Evolutionary conservation across 2,888 invertebrate species (phyloP).

Genomic region (Stratiomys singularior): DNA sequence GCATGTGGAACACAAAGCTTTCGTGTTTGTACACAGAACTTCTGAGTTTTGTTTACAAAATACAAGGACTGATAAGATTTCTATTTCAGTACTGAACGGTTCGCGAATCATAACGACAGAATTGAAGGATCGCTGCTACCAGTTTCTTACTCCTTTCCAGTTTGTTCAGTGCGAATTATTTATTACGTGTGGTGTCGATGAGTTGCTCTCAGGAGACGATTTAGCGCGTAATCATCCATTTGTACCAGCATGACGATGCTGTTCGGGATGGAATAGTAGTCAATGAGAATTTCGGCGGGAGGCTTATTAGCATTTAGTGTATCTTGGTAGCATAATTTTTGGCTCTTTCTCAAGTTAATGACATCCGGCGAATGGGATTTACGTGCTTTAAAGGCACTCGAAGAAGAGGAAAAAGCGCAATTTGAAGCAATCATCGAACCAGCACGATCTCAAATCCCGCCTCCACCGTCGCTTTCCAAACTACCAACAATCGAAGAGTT

Average conservation of each 20-base stretch:
- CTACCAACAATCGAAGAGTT: slow-evolving; percentile 62
- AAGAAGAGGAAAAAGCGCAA: slow-evolving; percentile 64
- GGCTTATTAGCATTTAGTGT: background rate
- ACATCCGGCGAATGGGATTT: slow-evolving; percentile 66
- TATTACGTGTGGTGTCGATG: no score
- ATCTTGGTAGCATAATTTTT: slow-evolving; percentile 15
- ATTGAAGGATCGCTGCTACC: background rate
- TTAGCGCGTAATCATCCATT: no score
- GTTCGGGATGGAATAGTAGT: no score
- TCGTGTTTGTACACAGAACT: background rate
- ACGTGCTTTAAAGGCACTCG: slow-evolving; percentile 65
- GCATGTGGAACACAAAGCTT: slow-evolving; percentile 27
- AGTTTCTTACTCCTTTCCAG: background rate
- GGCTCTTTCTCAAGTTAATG: slow-evolving; percentile 57
- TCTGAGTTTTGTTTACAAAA: slow-evolving; percentile 38
- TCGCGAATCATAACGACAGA: slow-evolving; percentile 10
- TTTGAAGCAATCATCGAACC: slow-evolving; percentile 62
- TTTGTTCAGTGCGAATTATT: background rate
- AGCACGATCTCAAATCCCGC: slow-evolving; percentile 60
- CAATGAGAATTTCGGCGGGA: no score
- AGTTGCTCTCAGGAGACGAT: no score
- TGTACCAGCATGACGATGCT: no score
- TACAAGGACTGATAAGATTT: slow-evolving; percentile 29
- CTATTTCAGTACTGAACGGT: slow-evolving; percentile 34
- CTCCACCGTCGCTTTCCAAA: slow-evolving; percentile 53